These are phyloP conservation scores for Epistrophe grossulariae DNA, from an alignment of 2,888 invertebrate genomes.

Conservation along the genomic window DNA sequence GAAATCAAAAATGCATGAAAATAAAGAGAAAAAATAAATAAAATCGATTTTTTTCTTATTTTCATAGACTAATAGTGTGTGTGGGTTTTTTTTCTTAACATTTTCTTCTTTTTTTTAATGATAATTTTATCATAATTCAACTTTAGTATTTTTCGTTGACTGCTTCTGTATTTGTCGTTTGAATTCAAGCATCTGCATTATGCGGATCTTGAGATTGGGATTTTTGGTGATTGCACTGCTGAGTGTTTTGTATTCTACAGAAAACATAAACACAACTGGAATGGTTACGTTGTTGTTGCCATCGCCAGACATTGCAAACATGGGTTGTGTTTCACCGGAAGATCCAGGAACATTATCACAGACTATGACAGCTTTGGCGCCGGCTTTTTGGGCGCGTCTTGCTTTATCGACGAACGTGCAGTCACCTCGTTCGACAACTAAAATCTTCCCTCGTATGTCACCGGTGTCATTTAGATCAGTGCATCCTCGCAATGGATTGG, in stretches of 20 bases:
- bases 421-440: conserved; percentile 93
- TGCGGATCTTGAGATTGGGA: conserved; percentile 84
- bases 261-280: conserved; percentile 95
- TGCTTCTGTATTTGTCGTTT: conserved; percentile 80
- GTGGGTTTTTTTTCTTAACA: neutral
- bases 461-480: conserved; percentile 85
- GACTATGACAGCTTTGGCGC: conserved; percentile 93
- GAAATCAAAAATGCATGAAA: conserved; percentile 56
- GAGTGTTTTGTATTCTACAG: conserved; percentile 89
- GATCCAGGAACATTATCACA: conserved; percentile 92
- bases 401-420: conserved; percentile 98
- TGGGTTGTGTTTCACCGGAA: conserved; percentile 89
- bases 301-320: conserved; percentile 99
- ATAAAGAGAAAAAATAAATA: conserved; percentile 48
- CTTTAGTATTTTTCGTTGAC: conserved; percentile 66
- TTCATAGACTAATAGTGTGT: conserved; percentile 56
- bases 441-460: conserved; percentile 89
- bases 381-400: conserved; percentile 91
- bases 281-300: conserved; percentile 93
- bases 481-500: conserved; percentile 89
- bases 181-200: conserved; percentile 84
- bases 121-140: conserved; percentile 25
- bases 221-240: conserved; percentile 86
- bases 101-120: conserved; percentile 10
- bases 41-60: conserved; percentile 53